phyloP scores from a whole-genome alignment of 2,888 invertebrate species.

The Drymonia ruficornis region DNA sequence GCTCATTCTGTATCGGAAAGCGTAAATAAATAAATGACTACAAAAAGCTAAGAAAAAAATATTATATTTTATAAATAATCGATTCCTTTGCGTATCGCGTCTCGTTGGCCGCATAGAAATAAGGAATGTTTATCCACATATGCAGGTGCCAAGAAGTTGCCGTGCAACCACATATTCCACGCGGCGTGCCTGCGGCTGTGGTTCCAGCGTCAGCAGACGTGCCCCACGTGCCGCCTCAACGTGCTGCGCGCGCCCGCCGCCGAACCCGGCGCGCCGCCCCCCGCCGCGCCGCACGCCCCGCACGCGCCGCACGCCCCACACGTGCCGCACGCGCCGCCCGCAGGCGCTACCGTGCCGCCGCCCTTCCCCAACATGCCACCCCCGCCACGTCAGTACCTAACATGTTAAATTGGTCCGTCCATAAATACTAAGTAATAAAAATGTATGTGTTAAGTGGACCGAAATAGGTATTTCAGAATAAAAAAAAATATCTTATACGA shows the following conservation, averaged over 20 bases:
- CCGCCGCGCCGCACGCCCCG: slow-evolving; percentile 28
- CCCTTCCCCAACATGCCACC: slow-evolving; percentile 71
- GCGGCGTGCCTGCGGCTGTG: slow-evolving; percentile 98
- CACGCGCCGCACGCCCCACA: slow-evolving; percentile 46
- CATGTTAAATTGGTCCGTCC: neutral
- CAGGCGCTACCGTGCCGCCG: slow-evolving; percentile 48
- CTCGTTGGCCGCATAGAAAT: too few relatives aligned
- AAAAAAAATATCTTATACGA: too few relatives aligned
- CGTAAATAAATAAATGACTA: too few relatives aligned
- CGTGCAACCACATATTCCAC: slow-evolving; percentile 99
- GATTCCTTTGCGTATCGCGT: too few relatives aligned
- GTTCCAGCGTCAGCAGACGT: slow-evolving; percentile 99
- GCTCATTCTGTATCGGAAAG: too few relatives aligned
- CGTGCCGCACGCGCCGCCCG: slow-evolving; percentile 40
- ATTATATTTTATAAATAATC: too few relatives aligned
- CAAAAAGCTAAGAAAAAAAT: too few relatives aligned
- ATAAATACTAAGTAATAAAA: too few relatives aligned
- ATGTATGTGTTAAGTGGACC: too few relatives aligned
- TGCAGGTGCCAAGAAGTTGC: slow-evolving; percentile 95
- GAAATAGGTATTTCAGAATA: too few relatives aligned
- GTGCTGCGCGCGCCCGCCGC: slow-evolving; percentile 85
- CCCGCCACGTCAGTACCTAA: slow-evolving; percentile 60
- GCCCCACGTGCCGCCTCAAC: slow-evolving; percentile 98
- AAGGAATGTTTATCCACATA: neutral
- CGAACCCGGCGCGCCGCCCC: slow-evolving; percentile 38